These are phyloP conservation scores for Actinia equina DNA, from an alignment of 64 coral and sea anemone genomes.

Conservation along the genomic window DNA sequence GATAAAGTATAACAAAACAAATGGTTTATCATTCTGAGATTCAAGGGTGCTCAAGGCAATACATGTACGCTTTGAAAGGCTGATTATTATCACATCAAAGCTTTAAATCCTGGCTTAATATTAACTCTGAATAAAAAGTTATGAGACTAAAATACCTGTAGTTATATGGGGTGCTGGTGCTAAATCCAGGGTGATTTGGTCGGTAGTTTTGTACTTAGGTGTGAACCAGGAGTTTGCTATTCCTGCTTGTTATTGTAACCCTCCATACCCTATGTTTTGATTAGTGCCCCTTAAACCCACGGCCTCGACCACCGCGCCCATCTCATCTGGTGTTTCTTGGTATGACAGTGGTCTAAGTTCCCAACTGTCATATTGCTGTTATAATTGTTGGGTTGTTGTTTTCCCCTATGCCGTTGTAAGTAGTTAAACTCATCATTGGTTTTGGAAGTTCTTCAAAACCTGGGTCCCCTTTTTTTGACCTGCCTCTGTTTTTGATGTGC, in stretches of 20 bases:
- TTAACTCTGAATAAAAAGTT: too few relatives aligned
- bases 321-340: background rate
- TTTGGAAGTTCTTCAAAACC: background rate
- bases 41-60: too few relatives aligned
- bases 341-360: background rate
- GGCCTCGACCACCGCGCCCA: slow-evolving; percentile 14
- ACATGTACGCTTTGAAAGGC: too few relatives aligned
- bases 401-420: background rate
- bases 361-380: background rate
- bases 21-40: too few relatives aligned
- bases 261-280: slow-evolving; percentile 30
- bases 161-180: background rate
- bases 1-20: too few relatives aligned
- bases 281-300: slow-evolving; percentile 5
- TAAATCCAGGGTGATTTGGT: background rate
- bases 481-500: background rate
- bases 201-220: background rate
- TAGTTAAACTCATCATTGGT: background rate
- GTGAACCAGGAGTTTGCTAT: background rate
- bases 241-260: slow-evolving; percentile 6
- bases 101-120: too few relatives aligned
- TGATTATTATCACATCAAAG: too few relatives aligned
- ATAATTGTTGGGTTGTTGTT: background rate
- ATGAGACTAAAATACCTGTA: background rate
- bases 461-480: background rate